Base-by-base conservation (phyloP, 2,888 invertebrate genomes). In the Sphaerophoria taeniata region DNA sequence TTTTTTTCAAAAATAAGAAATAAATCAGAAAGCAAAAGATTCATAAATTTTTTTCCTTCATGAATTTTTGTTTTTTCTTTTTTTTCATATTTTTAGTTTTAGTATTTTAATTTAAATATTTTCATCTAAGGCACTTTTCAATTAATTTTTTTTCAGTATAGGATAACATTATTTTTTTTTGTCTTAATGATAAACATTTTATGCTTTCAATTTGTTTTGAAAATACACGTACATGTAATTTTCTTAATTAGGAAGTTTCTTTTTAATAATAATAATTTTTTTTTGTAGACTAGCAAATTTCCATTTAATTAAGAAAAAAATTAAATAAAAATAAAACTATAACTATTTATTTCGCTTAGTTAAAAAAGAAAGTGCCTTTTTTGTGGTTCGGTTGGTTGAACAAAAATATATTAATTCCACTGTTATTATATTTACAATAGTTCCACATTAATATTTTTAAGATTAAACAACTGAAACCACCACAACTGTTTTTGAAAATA, bases 111-210 rank as follows among this genome's bases (percentile, higher is more conserved):
- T 74, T 75, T 72, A 56, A 74, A 60, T 74, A 71, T 77, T 74
- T 77, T 85, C 81, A 81, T 87, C 84, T 87, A 87, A 84, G 80
- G 85, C 84, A 87, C 81, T 85, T 85, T 85, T 78, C 73, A 73
- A 73, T 85, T 81, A 74, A 78, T 87, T 85, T 75, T 53, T 53
- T 53, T 85, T 83, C 79, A 73, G 71, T 81, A 24, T 60, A 85
- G 85, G 85, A 85, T 85, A 81, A 84, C 67, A 72, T 75, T 53
- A 60, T 65, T 53, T 61, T 53, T 61, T 70, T 72, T 60, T 58
- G 12, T 11, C 55, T 63, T 12, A 0, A 71, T 79, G 75, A 76
- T 72, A 53, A 77, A 60, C 69, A 58, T 73, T 73, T 63, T 24
- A 76, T 85, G 76, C 55, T 85, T 84, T 70, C 53, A 24, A 55